These are phyloP conservation scores for Nanger granti DNA, from an alignment of 2,113 vertebrate species.

Conservation along the genomic window DNA sequence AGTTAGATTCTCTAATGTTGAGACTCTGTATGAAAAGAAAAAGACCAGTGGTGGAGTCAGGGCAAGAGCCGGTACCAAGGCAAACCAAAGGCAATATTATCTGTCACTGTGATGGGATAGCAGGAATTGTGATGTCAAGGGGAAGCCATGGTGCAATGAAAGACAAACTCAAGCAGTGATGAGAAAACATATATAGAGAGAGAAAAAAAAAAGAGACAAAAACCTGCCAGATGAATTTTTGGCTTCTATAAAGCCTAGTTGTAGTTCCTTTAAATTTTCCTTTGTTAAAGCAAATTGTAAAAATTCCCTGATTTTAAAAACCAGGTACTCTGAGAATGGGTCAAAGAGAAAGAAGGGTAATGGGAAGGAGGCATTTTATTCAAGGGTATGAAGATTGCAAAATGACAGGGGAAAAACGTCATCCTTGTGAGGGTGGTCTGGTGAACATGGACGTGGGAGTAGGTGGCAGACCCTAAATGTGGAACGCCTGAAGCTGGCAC, in stretches of 20 bases:
- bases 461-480: too few species aligned
- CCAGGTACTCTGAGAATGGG: not conserved
- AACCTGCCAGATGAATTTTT: not conserved
- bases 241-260: not conserved
- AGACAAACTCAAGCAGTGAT: not conserved
- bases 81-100: not conserved
- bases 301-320: not conserved
- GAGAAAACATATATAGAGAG: not conserved
- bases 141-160: not conserved
- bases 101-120: not conserved
- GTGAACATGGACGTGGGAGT: not conserved
- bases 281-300: not conserved
- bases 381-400: not conserved
- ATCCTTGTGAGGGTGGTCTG: not conserved
- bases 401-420: not conserved
- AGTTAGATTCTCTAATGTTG: not conserved
- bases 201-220: not conserved
- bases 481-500: not conserved
- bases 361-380: not conserved
- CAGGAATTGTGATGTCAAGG: not conserved
- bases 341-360: not conserved
- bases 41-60: not conserved
- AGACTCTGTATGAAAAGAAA: not conserved
- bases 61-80: not conserved
- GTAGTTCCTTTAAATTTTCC: not conserved